A percentile compares a stretch with the other conserved stretches of the same genome.
Conservation (phyloP, 2,888 invertebrate genomes). For the Brachypterus glaber region DNA sequence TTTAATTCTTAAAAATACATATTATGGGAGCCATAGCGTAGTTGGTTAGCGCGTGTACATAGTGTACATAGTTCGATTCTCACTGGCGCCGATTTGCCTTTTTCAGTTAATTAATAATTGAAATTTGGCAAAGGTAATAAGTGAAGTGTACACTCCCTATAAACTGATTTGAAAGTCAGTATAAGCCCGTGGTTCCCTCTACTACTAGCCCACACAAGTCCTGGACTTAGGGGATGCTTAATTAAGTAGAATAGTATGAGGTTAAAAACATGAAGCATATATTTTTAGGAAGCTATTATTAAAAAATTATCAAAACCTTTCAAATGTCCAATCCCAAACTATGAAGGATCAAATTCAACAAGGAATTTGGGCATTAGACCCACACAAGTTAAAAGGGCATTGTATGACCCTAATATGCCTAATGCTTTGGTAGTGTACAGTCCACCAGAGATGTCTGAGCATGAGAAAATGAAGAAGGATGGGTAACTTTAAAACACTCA, state of each 20-base stretch:
- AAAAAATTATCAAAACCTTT: slow-evolving; percentile 76
- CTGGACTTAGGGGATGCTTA: too few species aligned
- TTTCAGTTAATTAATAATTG: too few species aligned
- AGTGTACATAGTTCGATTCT: too few species aligned
- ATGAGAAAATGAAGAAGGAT: slow-evolving; percentile 77
- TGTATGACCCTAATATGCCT: slow-evolving; percentile 88
- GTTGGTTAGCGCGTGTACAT: too few species aligned
- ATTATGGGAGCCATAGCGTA: background rate
- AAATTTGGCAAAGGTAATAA: too few species aligned
- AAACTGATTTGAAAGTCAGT: too few species aligned
- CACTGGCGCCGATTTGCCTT: too few species aligned
- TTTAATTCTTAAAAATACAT: slow-evolving; percentile 4
- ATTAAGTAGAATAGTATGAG: background rate
- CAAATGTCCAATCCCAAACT: slow-evolving; percentile 87
- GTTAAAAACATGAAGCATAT: background rate
- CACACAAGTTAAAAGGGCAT: slow-evolving; percentile 53
- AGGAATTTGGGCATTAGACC: slow-evolving; percentile 72
- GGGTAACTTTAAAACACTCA: slow-evolving; percentile 38
- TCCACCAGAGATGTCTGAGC: slow-evolving; percentile 76
- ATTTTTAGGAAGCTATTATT: slow-evolving; percentile 65
- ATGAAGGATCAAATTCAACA: slow-evolving; percentile 59
- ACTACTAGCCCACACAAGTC: too few species aligned
- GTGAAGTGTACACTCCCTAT: too few species aligned
- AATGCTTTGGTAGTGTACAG: slow-evolving; percentile 81
- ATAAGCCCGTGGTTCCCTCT: too few species aligned